phyloP scores from a whole-genome alignment of 2,797 vertebrate species.

The Potorous gilbertii region DNA sequence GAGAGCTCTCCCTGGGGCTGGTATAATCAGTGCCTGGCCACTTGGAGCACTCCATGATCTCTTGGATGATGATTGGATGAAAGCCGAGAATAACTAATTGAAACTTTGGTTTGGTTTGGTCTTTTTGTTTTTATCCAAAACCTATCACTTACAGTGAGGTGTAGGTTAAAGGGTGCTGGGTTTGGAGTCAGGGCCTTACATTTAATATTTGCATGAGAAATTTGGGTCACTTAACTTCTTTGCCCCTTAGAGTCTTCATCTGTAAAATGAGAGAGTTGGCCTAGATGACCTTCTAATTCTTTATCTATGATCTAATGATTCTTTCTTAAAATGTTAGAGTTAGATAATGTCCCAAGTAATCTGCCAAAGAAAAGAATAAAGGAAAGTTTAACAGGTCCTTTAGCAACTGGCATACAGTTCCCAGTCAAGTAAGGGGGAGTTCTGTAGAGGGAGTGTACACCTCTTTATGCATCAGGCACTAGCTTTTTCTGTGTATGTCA shows the following conservation, averaged over 20 bases:
- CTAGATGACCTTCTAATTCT: background rate
- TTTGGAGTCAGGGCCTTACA: background rate
- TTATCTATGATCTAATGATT: background rate
- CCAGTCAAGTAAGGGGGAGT: background rate
- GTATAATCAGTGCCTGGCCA: background rate
- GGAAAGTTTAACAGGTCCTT: background rate
- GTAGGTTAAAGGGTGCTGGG: no score
- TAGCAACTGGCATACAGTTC: background rate
- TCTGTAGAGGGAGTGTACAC: background rate
- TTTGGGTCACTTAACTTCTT: background rate
- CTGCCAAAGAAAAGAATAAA: background rate
- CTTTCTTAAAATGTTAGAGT: background rate
- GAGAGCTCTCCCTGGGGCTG: background rate
- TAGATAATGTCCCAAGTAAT: background rate
- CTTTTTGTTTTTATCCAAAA: background rate
- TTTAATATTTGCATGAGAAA: background rate
- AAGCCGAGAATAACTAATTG: background rate
- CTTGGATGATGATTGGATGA: background rate
- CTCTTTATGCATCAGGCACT: background rate
- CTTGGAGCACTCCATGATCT: background rate
- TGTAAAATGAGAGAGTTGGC: background rate
- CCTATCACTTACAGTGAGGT: background rate
- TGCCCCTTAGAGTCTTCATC: background rate
- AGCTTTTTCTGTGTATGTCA: background rate
- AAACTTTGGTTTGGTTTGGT: background rate